phyloP scores from a whole-genome alignment of 2,113 vertebrate species.

The Symphodus melops region DNA sequence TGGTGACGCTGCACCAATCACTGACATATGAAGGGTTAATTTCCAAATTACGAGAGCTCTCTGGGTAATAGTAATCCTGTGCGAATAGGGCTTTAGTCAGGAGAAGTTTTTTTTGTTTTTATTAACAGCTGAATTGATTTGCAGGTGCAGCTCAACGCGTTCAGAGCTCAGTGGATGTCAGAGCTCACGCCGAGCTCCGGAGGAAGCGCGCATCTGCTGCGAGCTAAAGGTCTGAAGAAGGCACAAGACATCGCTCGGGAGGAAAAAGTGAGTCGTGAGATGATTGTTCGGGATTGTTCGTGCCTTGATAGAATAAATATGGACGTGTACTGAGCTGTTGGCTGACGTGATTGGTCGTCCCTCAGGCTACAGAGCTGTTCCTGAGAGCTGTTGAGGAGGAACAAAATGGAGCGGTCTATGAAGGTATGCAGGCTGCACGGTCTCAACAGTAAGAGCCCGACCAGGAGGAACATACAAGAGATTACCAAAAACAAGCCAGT shows the following conservation, averaged over 20 bases:
- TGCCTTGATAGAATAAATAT: not conserved
- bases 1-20: too few relatives aligned
- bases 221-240: slow-evolving; percentile 83
- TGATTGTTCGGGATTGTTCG: not conserved
- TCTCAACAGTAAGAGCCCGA: not conserved
- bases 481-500: too few relatives aligned
- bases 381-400: slow-evolving; percentile 96
- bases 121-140: slow-evolving; percentile 24
- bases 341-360: not conserved
- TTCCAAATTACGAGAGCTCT: too few relatives aligned
- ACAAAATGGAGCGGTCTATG: slow-evolving; percentile 95
- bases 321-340: not conserved
- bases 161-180: slow-evolving; percentile 98
- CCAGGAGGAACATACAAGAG: too few relatives aligned
- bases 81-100: too few relatives aligned
- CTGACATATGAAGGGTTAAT: too few relatives aligned
- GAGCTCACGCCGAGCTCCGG: slow-evolving; percentile 90
- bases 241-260: slow-evolving; percentile 91
- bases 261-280: slow-evolving; percentile 85
- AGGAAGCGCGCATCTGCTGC: slow-evolving; percentile 78
- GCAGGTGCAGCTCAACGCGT: slow-evolving; percentile 93
- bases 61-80: too few relatives aligned
- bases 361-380: slow-evolving; percentile 95
- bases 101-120: too few relatives aligned
- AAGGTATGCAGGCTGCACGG: slow-evolving; percentile 79